Base-by-base conservation (phyloP, 2,888 invertebrate genomes). In the Subacronicta megacephala region DNA sequence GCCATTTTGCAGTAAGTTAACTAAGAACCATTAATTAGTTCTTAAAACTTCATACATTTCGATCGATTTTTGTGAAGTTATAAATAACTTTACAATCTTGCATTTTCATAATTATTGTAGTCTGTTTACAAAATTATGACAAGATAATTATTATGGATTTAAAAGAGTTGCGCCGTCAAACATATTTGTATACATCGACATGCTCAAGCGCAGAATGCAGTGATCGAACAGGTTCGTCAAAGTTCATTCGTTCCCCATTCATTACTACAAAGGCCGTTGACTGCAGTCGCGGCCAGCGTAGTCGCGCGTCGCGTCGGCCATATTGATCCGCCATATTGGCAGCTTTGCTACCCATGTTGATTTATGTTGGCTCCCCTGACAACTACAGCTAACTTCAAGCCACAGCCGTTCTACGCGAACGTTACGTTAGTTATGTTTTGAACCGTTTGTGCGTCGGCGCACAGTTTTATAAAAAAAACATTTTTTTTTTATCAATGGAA, bases 351-450 rank as follows among this genome's bases (percentile, higher is more conserved):
- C 75, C 75, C 69, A 58, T 60, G 42, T 76, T 66, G 56, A 54
- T 49, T 60, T 54, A 60, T 16, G 66, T 75, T 74, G 73, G 74
- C 58, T 46, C 50, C 56, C 36, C 47, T 59, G 59, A 46, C 45
- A 60, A 72, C 75, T 40, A 61, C 53, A 23, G 77, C 82, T 71
- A 90, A 90, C 90, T 92, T 92, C 91, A 80, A 68, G 62, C 33
- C 73, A 74, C 81, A 84, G 72, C 85, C 81, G 84, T 80, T 85
- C 81, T 84, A 85, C 78, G 82, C 83, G 80, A 85, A 88, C 91
- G 90, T 90, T 90, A 88, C 75, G 81, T 86, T 90, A 90, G 87
- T 88, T 88, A 83, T 89, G 85, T 88, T 90, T 89, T 90, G 83
- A 89, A 88, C 83, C 62, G 83, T 85, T 84, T 74, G 79, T 77